Conservation (phyloP, 2,113 vertebrate genomes). For the Noturus placidus region DNA sequence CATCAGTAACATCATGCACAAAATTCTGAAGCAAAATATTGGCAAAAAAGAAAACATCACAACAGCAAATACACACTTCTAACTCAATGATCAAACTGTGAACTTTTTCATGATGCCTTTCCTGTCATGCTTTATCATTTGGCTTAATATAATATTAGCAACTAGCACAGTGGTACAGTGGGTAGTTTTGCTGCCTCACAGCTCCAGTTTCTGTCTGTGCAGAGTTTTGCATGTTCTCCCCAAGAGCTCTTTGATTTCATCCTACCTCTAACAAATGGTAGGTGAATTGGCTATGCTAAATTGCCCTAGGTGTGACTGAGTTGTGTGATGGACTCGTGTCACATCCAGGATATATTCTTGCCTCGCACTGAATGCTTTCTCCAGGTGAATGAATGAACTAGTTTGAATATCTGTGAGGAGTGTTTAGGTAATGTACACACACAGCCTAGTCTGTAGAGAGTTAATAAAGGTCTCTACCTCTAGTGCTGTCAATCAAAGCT, state of each 20-base stretch:
- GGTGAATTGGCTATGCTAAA: neutral
- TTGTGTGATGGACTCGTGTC: constrained; percentile 2
- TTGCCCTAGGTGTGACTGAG: neutral
- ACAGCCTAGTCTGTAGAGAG: neutral
- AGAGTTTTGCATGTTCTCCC: neutral
- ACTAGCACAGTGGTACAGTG: neutral
- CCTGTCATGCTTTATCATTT: neutral
- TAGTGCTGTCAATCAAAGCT: constrained; percentile 43
- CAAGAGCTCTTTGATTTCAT: neutral
- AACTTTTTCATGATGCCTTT: constrained; percentile 16
- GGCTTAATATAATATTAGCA: neutral
- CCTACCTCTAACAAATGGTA: neutral
- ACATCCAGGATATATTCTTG: neutral
- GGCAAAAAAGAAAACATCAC: neutral
- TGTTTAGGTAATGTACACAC: neutral
- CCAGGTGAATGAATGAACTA: neutral
- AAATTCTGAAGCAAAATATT: constrained; percentile 3
- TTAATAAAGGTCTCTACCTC: neutral
- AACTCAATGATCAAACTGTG: constrained; percentile 46
- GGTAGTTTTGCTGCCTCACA: neutral
- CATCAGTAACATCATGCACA: constrained; percentile 46
- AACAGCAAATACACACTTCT: constrained; percentile 15
- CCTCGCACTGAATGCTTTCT: neutral
- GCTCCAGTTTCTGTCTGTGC: neutral
- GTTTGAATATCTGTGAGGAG: neutral